Evolutionary conservation across 2,113 vertebrate species (phyloP).

Genomic region (Leptobrachium ailaonicum): DNA sequence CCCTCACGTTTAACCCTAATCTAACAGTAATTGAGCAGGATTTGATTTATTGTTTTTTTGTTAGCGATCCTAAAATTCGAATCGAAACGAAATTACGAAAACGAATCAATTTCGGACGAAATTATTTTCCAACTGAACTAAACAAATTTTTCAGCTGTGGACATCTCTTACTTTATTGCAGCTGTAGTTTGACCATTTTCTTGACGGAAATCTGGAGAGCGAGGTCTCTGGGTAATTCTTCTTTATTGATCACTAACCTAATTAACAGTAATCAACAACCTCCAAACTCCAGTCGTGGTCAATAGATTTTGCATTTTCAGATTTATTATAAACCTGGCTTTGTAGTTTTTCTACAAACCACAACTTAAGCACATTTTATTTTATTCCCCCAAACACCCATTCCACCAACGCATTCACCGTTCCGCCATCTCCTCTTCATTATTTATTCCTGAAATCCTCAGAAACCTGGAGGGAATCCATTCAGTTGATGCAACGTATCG

Average conservation of each 20-base stretch:
- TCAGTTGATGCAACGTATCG: conserved; percentile 6
- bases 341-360: neutral
- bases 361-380: neutral
- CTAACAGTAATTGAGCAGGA: too few species aligned
- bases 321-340: conserved; percentile 11
- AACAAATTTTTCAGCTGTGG: too few species aligned
- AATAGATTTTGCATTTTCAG: neutral
- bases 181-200: too few species aligned
- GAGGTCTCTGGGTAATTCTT: conserved; percentile 12
- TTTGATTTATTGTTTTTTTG: too few species aligned
- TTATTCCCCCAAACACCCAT: neutral
- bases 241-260: conserved; percentile 8
- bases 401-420: neutral
- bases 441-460: conserved; percentile 1
- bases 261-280: conserved; percentile 27
- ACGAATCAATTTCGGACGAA: too few species aligned
- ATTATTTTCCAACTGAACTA: too few species aligned
- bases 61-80: too few species aligned
- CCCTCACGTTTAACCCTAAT: too few species aligned
- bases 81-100: too few species aligned
- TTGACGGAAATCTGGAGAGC: too few species aligned
- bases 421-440: neutral
- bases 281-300: conserved; percentile 25
- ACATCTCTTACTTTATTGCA: too few species aligned
- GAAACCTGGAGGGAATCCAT: conserved; percentile 9